Conservation (phyloP, 2,797 vertebrate genomes). For the Pantherophis vulpinus region DNA sequence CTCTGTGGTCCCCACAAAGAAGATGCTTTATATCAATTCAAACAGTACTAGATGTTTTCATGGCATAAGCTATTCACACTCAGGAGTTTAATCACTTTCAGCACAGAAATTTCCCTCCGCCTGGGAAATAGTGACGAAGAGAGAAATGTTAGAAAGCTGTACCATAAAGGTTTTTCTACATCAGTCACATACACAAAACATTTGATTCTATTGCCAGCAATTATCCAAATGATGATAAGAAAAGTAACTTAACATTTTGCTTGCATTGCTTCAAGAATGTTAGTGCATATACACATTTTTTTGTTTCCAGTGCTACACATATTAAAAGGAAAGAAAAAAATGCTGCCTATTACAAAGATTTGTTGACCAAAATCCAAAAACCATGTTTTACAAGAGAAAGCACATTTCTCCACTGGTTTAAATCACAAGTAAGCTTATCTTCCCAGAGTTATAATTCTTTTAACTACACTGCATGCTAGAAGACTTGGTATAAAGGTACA, state of each 20-base stretch:
- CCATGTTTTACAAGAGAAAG: not conserved
- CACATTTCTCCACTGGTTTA: not conserved
- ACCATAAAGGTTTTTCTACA: not conserved
- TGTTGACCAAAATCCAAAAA: not conserved
- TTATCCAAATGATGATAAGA: not conserved
- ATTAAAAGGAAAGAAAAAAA: not conserved
- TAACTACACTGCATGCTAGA: not conserved
- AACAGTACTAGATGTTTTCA: not conserved
- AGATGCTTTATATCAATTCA: not conserved
- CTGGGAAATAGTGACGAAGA: not conserved
- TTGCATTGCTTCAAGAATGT: not conserved
- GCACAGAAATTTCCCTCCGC: not conserved
- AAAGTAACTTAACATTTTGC: not conserved
- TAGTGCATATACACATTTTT: not conserved
- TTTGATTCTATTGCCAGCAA: not conserved
- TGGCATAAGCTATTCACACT: not conserved
- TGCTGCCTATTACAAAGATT: not conserved
- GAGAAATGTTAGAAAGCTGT: not conserved
- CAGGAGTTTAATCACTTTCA: not conserved
- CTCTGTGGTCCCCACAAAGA: not conserved
- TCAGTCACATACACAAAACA: not conserved
- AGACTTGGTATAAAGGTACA: not conserved
- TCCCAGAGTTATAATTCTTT: not conserved
- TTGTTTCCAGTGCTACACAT: not conserved
- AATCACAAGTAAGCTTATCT: not conserved